Conservation (phyloP, 2,797 vertebrate species). For the Acomys russatus region DNA sequence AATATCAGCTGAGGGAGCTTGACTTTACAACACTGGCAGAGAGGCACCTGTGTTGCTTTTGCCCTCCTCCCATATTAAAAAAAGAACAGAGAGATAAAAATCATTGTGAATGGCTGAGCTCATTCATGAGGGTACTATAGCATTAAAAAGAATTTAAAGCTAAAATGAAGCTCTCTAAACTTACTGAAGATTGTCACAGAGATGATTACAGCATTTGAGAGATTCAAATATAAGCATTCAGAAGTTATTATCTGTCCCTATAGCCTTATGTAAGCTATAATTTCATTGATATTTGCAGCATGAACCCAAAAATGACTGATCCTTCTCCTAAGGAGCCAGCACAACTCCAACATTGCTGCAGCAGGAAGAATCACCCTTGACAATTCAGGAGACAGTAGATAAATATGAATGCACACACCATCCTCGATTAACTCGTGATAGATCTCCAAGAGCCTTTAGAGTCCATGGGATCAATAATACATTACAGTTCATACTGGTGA, state of each 20-base stretch:
- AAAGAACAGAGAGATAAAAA: background rate
- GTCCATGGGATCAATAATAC: slow-evolving; percentile 76
- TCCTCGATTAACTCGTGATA: slow-evolving; percentile 76
- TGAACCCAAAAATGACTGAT: slow-evolving; percentile 56
- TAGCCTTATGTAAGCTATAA: background rate
- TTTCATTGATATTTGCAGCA: slow-evolving; percentile 66
- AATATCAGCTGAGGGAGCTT: background rate
- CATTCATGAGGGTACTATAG: background rate
- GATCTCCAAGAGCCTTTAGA: slow-evolving; percentile 48
- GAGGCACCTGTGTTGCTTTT: background rate
- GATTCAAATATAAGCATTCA: slow-evolving; percentile 48
- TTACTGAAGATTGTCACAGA: slow-evolving; percentile 47
- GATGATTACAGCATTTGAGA: slow-evolving; percentile 36
- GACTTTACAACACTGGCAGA: background rate
- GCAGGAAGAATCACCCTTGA: slow-evolving; percentile 59
- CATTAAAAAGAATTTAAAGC: slow-evolving; percentile 32
- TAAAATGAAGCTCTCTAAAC: slow-evolving; percentile 54
- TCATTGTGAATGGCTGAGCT: background rate
- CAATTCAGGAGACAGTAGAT: slow-evolving; percentile 56
- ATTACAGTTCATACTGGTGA: slow-evolving; percentile 69
- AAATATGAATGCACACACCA: slow-evolving; percentile 66
- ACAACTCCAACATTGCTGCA: slow-evolving; percentile 16
- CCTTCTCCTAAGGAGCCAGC: slow-evolving; percentile 25
- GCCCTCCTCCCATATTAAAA: background rate
- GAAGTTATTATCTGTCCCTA: background rate